A percentile compares a stretch with the other conserved stretches of the same genome.
These are phyloP conservation scores for Elgaria multicarinata DNA, from an alignment of 2,113 vertebrate species.

Conservation along the genomic window DNA sequence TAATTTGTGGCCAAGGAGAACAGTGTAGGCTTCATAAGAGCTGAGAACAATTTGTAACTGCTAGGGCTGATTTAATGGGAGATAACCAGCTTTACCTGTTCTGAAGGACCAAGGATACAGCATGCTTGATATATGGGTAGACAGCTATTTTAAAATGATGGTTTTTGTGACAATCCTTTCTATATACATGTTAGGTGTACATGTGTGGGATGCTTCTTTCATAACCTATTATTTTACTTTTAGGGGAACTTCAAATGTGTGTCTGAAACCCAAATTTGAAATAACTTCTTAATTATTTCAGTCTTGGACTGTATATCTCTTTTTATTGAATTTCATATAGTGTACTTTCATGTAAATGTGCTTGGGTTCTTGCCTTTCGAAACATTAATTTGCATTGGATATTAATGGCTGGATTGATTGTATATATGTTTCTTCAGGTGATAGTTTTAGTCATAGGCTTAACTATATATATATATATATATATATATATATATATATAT, in stretches of 20 bases:
- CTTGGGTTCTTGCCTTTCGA: neutral
- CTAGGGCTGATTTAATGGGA: neutral
- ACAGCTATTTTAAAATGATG: neutral
- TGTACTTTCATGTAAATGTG: neutral
- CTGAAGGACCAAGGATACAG: neutral
- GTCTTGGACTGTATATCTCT: neutral
- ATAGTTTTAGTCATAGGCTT: neutral
- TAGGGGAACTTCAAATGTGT: neutral
- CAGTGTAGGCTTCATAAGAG: neutral
- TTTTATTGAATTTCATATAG: neutral
- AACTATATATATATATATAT: constrained; percentile 15
- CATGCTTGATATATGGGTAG: neutral
- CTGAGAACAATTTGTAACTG: neutral
- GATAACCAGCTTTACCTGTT: neutral
- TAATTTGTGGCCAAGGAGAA: neutral
- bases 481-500: neutral
- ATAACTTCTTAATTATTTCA: no score
- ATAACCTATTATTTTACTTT: neutral
- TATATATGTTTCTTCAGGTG: neutral
- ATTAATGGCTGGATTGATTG: constrained; percentile 36
- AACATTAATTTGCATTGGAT: neutral
- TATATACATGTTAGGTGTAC: neutral
- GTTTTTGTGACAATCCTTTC: neutral
- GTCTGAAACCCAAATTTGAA: neutral
- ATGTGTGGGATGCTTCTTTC: neutral